These are phyloP conservation scores for Drosophila suzukii DNA, from an alignment of 1,140 invertebrate species.

Conservation along the genomic window DNA sequence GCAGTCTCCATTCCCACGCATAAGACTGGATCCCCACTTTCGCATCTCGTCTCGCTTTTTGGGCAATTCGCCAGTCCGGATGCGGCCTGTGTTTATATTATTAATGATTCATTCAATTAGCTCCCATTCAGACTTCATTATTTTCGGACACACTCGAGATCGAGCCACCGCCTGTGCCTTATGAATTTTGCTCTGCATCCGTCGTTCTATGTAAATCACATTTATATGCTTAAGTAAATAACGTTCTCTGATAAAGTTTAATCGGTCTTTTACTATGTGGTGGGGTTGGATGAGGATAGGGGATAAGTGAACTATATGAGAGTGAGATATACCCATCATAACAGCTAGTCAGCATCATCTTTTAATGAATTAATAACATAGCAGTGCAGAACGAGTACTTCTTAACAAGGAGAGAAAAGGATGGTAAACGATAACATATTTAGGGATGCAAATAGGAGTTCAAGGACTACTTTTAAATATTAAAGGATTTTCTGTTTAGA, in stretches of 20 bases:
- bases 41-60: conserved; percentile 48
- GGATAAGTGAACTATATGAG: not conserved
- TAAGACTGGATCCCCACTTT: conserved; percentile 65
- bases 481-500: too few species aligned
- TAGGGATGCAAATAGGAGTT: too few species aligned
- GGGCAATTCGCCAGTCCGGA: conserved; percentile 69
- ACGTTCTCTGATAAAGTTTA: conserved; percentile 41
- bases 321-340: too few species aligned
- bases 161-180: conserved; percentile 64
- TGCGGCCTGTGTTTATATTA: conserved; percentile 63
- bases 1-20: conserved; percentile 37
- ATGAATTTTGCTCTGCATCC: conserved; percentile 53
- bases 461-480: too few species aligned
- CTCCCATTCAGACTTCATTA: conserved; percentile 60
- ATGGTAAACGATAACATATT: too few species aligned
- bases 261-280: conserved; percentile 37
- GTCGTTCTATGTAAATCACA: conserved; percentile 41
- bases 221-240: conserved; percentile 51
- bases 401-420: too few species aligned
- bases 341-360: too few species aligned
- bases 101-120: conserved; percentile 83
- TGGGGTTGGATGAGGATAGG: not conserved
- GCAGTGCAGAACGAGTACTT: too few species aligned
- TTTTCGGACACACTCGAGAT: conserved; percentile 59
- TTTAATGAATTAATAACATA: not conserved